Evolutionary conservation across 37 sponge, comb jelly and placozoan genomes (phyloP), one percentile per base, ranked within the genome.

Genomic region (Geodia barretti): DNA sequence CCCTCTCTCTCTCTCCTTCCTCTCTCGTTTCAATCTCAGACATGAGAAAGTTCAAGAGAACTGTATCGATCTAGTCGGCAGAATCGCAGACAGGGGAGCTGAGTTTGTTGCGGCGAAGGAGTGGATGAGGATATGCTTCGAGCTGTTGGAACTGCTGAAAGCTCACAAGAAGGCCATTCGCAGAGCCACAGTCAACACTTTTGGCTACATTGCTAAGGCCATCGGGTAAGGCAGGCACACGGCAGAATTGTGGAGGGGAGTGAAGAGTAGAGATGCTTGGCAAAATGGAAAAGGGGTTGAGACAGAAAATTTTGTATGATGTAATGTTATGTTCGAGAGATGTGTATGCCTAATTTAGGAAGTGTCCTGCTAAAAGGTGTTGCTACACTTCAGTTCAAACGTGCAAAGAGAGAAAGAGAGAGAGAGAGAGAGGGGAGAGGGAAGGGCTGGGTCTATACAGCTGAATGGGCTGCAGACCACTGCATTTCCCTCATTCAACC

Each of bases 1-100:
- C n/a, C n/a, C n/a, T n/a, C 58, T 76, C 2, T 41, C 20, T 73
- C 64, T 72, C 43, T 39, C 36, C 75, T n/a, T 5, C 68, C n/a
- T n/a, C n/a, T n/a, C n/a, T n/a, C n/a, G n/a, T n/a, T n/a, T n/a
- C n/a, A n/a, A n/a, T 47, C 54, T 26, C 32, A 94, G 98, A 62
- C 98, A 97, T 82, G 98, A 97, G 78, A 97, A 97, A 70, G 98
- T 97, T 19, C 98, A 97, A 78, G 98, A 97, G 79, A 97, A 97
- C 72, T 97, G 98, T 72, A 97, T 97, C 62, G 98, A 97, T 47
- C 84, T 97, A 39, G 98, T 97, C 38, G 98, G 98, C 2, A 62
- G 98, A 19, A 97, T 97, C 43, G 98, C 98, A 41, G 98, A 97
- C 83, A 77, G 98, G 38, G 95, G 93, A 26, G 89, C 95, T 28